Conservation (phyloP, 1,140 invertebrate genomes). For the Cheumatopsyche charites region DNA sequence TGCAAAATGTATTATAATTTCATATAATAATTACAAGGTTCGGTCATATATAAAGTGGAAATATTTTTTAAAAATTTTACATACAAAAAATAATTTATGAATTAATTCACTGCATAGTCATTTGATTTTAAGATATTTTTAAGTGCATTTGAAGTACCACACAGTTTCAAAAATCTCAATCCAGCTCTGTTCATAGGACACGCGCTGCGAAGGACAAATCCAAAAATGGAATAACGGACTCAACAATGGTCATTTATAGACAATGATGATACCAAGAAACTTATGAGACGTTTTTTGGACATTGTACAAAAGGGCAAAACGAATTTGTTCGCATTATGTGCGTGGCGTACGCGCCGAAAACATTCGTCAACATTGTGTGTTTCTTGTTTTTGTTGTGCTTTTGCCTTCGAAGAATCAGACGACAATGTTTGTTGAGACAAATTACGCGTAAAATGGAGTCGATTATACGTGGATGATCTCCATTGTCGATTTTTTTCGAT, state of each 20-base stretch:
- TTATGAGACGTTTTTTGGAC: conserved; percentile 3
- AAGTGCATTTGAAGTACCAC: too few species aligned
- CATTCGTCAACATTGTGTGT: not conserved
- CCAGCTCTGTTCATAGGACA: too few species aligned
- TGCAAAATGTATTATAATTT: too few species aligned
- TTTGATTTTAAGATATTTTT: too few species aligned
- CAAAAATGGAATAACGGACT: not conserved
- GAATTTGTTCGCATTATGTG: conserved; percentile 15
- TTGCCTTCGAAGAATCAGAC: not conserved
- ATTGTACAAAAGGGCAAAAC: not conserved
- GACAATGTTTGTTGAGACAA: conserved; percentile 5
- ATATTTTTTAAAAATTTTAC: too few species aligned
- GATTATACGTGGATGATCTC: not conserved
- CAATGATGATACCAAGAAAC: not conserved
- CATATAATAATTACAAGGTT: too few species aligned
- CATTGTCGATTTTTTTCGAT: too few species aligned
- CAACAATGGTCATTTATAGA: not conserved
- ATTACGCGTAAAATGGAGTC: not conserved
- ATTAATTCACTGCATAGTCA: too few species aligned
- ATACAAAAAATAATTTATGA: too few species aligned
- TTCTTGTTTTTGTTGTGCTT: too few species aligned
- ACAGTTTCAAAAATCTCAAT: too few species aligned
- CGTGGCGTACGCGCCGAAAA: conserved; percentile 4
- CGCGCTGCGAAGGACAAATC: conserved; percentile 38
- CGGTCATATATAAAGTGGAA: too few species aligned